phyloP scores from a whole-genome alignment of 2,797 vertebrate genomes.

The Phoxinus dragarum region DNA sequence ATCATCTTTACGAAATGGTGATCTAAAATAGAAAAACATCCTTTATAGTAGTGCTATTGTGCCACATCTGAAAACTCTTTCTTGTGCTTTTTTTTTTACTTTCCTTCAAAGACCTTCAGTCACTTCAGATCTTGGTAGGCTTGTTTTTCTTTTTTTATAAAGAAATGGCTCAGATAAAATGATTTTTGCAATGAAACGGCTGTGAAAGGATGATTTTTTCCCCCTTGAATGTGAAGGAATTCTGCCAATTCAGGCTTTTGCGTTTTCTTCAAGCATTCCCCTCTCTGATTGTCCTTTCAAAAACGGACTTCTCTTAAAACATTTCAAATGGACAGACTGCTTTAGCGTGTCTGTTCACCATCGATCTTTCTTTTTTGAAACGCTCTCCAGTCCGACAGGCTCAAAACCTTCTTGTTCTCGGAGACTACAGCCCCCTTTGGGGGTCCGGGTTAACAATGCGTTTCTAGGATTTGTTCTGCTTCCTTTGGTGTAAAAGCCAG shows the following conservation, averaged over 20 bases:
- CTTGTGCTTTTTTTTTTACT: not conserved
- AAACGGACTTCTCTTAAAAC: slow-evolving; percentile 42
- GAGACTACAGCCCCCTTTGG: slow-evolving; percentile 49
- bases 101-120: slow-evolving; percentile 17
- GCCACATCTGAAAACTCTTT: not conserved
- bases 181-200: not conserved
- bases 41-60: not conserved
- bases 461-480: slow-evolving; percentile 33
- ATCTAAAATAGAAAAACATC: not conserved
- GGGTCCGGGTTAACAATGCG: slow-evolving; percentile 37
- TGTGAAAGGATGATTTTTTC: not conserved
- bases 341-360: slow-evolving; percentile 15
- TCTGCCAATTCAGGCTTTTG: not conserved
- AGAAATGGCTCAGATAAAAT: slow-evolving; percentile 14
- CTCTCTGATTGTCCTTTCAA: slow-evolving; percentile 47
- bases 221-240: not conserved
- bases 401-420: slow-evolving; percentile 6
- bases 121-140: not conserved
- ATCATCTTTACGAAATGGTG: not conserved
- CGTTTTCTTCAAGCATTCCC: slow-evolving; percentile 52
- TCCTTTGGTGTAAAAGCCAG: slow-evolving; percentile 62
- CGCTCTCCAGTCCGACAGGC: not conserved
- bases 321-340: slow-evolving; percentile 32
- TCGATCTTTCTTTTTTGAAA: slow-evolving; percentile 17
- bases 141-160: not conserved